These are phyloP conservation scores for Drosophila biarmipes DNA, from an alignment of 1,140 invertebrate genomes.

Conservation along the genomic window DNA sequence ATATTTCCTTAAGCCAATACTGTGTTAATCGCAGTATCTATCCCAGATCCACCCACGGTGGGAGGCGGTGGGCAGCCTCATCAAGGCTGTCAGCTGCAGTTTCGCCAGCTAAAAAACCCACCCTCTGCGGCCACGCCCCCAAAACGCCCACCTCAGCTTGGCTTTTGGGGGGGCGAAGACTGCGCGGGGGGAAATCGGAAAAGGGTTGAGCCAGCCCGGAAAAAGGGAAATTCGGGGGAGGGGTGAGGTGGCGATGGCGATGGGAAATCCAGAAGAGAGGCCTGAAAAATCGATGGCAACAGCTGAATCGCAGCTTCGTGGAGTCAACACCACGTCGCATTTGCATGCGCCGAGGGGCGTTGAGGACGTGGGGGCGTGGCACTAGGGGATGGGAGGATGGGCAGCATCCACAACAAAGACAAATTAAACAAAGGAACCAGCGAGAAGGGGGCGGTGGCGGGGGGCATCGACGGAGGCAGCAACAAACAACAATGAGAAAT, in stretches of 20 bases:
- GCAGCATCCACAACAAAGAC: constrained; percentile 70
- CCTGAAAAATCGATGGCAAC: constrained; percentile 51
- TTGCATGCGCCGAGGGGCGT: constrained; percentile 21
- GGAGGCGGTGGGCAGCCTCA: constrained; percentile 1
- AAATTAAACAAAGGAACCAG: constrained; percentile 77
- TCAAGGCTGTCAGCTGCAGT: constrained; percentile 27
- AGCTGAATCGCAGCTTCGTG: constrained; percentile 37
- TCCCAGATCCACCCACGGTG: constrained; percentile 6
- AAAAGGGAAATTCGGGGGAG: background rate
- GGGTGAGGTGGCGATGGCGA: too few relatives aligned
- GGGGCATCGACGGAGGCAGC: constrained; percentile 30
- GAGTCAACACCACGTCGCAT: constrained; percentile 26
- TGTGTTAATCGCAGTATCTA: background rate
- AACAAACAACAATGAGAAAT: constrained; percentile 77
- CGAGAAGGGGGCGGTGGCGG: constrained; percentile 1
- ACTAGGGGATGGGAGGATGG: background rate
- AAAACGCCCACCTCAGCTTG: constrained; percentile 2
- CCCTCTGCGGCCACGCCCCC: background rate
- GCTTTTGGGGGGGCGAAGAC: background rate
- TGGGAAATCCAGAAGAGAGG: background rate
- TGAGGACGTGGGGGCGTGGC: constrained; percentile 15
- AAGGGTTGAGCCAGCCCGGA: constrained; percentile 29
- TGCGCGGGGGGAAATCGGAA: constrained; percentile 2
- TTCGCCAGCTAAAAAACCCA: background rate
- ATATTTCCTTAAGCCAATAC: too few relatives aligned